These are phyloP conservation scores for Pectinophora gossypiella DNA, from an alignment of 1,140 invertebrate species.

Conservation along the genomic window DNA sequence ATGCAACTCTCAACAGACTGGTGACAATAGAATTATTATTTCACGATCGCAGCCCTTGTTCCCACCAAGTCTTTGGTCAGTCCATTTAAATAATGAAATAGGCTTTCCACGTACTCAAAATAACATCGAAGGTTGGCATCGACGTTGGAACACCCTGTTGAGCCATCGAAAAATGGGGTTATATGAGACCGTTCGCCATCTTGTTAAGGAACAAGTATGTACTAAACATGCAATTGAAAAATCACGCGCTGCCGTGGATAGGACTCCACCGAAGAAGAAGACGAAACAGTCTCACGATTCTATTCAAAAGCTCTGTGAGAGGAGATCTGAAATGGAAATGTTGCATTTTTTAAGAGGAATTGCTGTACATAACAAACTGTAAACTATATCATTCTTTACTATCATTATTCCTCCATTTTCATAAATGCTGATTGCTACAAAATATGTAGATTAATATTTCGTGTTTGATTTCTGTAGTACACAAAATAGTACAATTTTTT, in stretches of 20 bases:
- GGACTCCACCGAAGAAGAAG: not conserved
- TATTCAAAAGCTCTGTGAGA: not conserved
- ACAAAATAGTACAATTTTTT: no score
- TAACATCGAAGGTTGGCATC: not conserved
- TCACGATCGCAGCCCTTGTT: not conserved
- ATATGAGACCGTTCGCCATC: not conserved
- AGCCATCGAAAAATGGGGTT: not conserved
- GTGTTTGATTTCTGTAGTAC: no score
- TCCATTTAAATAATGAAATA: not conserved
- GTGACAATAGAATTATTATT: not conserved
- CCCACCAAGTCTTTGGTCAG: not conserved
- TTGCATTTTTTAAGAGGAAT: not conserved
- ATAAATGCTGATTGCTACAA: no score
- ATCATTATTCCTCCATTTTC: no score
- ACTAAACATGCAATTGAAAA: not conserved
- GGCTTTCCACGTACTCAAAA: no score
- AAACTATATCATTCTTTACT: no score
- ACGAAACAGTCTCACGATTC: not conserved
- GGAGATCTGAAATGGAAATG: not conserved
- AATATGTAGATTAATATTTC: no score
- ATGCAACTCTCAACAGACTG: not conserved
- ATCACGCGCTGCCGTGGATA: not conserved
- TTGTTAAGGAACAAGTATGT: not conserved
- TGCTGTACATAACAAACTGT: not conserved
- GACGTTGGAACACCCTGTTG: not conserved